Evolutionary conservation across 1,140 invertebrate species (phyloP).

Genomic region (Psix sp.): DNA sequence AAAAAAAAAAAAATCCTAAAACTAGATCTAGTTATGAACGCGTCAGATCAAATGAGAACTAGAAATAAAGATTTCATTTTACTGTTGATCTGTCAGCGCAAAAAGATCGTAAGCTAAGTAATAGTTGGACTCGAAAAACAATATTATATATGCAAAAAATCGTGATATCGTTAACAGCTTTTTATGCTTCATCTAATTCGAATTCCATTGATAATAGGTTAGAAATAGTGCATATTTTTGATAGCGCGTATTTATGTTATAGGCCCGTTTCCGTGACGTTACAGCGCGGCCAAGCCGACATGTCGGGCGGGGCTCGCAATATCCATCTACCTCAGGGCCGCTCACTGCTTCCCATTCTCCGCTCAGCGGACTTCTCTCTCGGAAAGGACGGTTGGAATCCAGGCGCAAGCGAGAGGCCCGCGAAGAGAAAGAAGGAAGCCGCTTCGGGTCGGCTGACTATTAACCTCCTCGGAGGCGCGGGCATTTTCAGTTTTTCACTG

Average conservation of each 20-base stretch:
- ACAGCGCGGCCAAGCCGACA: conserved; percentile 36
- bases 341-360: conserved; percentile 55
- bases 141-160: too few species aligned
- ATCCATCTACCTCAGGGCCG: conserved; percentile 54
- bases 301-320: conserved; percentile 55
- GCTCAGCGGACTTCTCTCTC: conserved; percentile 24
- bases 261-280: conserved; percentile 34
- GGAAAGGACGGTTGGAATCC: conserved; percentile 43
- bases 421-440: conserved; percentile 11
- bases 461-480: conserved; percentile 50
- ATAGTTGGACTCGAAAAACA: too few species aligned
- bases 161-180: too few species aligned
- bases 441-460: conserved; percentile 45
- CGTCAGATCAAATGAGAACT: too few species aligned
- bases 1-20: too few species aligned
- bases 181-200: too few species aligned
- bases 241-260: conserved; percentile 28
- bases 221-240: too few species aligned
- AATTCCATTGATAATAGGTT: too few species aligned
- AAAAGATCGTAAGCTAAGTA: too few species aligned
- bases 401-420: conserved; percentile 24
- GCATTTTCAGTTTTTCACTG: conserved; percentile 51
- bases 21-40: too few species aligned
- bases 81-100: too few species aligned
- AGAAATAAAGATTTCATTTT: too few species aligned